A percentile compares a stretch with the other conserved stretches of the same genome.
These are phyloP conservation scores for Odontamblyopus rebecca DNA, from an alignment of 2,797 vertebrate species.

Conservation along the genomic window DNA sequence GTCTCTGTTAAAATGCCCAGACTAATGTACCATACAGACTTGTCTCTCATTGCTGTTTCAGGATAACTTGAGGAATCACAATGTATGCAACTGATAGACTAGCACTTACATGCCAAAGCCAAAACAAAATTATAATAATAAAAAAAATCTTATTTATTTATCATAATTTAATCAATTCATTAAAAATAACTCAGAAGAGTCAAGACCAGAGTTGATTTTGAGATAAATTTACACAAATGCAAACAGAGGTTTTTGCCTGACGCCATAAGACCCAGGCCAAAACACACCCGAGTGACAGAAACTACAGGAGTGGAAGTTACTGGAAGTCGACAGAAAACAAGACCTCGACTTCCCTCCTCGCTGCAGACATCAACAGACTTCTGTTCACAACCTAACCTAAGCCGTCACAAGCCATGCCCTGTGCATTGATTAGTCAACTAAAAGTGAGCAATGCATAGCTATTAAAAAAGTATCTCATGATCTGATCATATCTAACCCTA, in stretches of 20 bases:
- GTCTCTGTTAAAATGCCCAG: too few species aligned
- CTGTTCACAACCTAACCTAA: neutral
- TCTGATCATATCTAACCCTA: too few species aligned
- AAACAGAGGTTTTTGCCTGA: constrained; percentile 14
- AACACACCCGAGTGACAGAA: constrained; percentile 56
- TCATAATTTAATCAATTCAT: neutral
- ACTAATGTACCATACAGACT: too few species aligned
- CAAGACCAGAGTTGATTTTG: neutral
- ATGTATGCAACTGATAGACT: neutral
- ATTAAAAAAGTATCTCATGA: too few species aligned
- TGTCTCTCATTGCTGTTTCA: too few species aligned
- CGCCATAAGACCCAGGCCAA: constrained; percentile 25
- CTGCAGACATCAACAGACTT: constrained; percentile 4
- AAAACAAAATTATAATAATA: neutral
- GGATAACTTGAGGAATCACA: too few species aligned
- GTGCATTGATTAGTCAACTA: too few species aligned
- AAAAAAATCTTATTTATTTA: neutral
- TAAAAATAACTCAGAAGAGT: neutral
- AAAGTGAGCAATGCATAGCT: too few species aligned
- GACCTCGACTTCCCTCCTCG: constrained; percentile 10
- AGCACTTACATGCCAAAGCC: neutral
- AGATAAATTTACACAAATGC: constrained; percentile 15
- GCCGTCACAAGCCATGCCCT: too few species aligned
- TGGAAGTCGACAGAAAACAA: constrained; percentile 34
- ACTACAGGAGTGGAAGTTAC: constrained; percentile 44